Base-by-base conservation (phyloP, 1,140 invertebrate species). In the Dinoponera quadriceps region DNA sequence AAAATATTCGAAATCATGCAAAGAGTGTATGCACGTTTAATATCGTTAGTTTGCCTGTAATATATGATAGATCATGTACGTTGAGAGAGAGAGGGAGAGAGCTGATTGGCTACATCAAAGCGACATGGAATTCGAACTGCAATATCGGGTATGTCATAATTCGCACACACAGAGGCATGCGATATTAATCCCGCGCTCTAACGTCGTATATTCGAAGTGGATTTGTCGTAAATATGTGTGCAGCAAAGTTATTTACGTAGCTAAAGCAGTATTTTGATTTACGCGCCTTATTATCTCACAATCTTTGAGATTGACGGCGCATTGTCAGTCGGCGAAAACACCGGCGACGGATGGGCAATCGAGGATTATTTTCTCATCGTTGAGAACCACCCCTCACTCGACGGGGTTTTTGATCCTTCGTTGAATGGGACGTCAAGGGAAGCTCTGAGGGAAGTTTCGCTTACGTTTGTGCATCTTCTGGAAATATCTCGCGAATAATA, bases 61-160 rank as follows among this genome's bases (percentile, higher is more conserved):
- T 68, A 38, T 68, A 38, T 68, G 22, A 51, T 29, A 68, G 49
- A 78, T 68, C 51, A 16, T 20, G 16, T 4, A 55, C 29, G 69
- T 9, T 18, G 38, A 59, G 25, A n/a, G 3, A 60, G 57, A 60
- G 16, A 1, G 25, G 25, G 59, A 62, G 0, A 62, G 49, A 48
- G 59, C 29, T 54, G 33, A 75, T 74, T 63, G 60, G 69, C 44
- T 54, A 75, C 57, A 63, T 82, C 69, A 82, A 74, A 74, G 71
- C 57, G 22, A 59, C 62, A 63, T 75, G 71, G 63, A 82, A 74
- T 74, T 27, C 29, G 44, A 63, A 80, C 44, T 29, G 33, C 65
- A 25, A 27, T 57, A 44, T 69, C 51, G 65, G 48, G 33, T 13
- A 16, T 57, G 65, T 69, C 51, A 69, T 33, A 57, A 69, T 29